Evolutionary conservation across 2,888 invertebrate genomes (phyloP).

Genomic region (Oxycera nigricornis): DNA sequence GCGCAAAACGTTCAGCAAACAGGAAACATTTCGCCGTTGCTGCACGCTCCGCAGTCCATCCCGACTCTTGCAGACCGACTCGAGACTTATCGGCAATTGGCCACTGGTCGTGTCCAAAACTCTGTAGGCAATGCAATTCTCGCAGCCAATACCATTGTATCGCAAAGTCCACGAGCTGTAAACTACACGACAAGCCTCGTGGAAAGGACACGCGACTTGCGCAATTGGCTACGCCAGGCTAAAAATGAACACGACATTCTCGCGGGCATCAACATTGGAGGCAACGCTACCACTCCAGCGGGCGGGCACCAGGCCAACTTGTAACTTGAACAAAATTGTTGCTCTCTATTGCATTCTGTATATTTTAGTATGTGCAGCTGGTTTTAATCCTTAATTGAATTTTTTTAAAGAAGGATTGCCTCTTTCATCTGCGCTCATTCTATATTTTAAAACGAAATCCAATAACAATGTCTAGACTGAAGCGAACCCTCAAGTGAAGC

Average conservation of each 20-base stretch:
- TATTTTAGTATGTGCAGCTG: neutral
- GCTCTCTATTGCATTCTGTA: neutral
- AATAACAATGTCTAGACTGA: neutral
- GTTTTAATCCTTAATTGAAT: neutral
- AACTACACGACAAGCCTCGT: constrained; percentile 69
- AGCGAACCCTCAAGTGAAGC: neutral
- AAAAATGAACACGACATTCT: constrained; percentile 60
- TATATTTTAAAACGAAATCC: neutral
- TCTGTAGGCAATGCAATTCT: constrained; percentile 60
- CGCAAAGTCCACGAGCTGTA: constrained; percentile 61
- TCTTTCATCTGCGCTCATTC: neutral
- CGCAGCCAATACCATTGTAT: constrained; percentile 61
- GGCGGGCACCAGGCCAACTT: constrained; percentile 21
- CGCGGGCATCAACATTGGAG: constrained; percentile 20
- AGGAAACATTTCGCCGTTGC: constrained; percentile 51
- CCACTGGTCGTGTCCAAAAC: constrained; percentile 62
- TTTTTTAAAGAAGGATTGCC: neutral
- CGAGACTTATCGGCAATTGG: constrained; percentile 66
- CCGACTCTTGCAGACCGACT: constrained; percentile 65
- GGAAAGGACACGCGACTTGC: constrained; percentile 70
- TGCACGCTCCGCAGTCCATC: constrained; percentile 58
- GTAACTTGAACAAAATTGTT: constrained; percentile 21
- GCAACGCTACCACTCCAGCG: neutral
- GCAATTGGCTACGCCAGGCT: constrained; percentile 71
- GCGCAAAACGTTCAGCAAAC: constrained; percentile 61